phyloP scores from a whole-genome alignment of 2,797 vertebrate species.

The Sebastes goodei region DNA sequence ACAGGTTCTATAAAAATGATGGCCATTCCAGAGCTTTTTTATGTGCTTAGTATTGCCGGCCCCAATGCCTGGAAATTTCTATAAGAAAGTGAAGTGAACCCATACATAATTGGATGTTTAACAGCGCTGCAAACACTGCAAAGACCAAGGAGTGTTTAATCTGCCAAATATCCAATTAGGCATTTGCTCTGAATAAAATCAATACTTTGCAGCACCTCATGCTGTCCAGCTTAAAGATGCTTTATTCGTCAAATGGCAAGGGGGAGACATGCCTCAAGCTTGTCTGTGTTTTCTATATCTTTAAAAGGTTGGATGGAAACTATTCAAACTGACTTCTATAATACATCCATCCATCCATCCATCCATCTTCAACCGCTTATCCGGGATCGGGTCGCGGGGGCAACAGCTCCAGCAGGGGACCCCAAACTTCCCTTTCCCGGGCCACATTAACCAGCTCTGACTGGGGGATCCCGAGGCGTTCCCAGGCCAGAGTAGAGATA shows the following conservation, averaged over 20 bases:
- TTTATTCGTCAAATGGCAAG: background rate
- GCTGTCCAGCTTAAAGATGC: conserved; percentile 5
- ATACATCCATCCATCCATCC: too few relatives aligned
- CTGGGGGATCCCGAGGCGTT: too few relatives aligned
- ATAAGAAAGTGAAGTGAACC: background rate
- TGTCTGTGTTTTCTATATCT: background rate
- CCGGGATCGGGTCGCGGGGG: too few relatives aligned
- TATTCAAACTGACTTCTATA: background rate
- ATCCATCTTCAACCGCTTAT: too few relatives aligned
- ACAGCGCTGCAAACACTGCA: background rate
- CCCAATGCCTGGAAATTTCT: background rate
- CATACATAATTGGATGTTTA: conserved; percentile 2
- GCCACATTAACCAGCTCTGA: too few relatives aligned
- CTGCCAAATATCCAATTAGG: conserved; percentile 20
- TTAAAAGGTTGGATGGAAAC: background rate
- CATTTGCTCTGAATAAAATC: conserved; percentile 35
- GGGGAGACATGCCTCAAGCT: background rate
- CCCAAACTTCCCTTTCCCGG: too few relatives aligned
- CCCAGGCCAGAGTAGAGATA: too few relatives aligned
- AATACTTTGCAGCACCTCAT: conserved; percentile 13
- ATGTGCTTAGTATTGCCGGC: background rate
- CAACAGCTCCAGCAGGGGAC: too few relatives aligned
- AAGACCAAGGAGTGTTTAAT: conserved; percentile 28
- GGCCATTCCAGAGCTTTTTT: background rate
- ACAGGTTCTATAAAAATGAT: background rate